Evolutionary conservation across 2,797 vertebrate genomes (phyloP).

Genomic region (Chelonia mydas): DNA sequence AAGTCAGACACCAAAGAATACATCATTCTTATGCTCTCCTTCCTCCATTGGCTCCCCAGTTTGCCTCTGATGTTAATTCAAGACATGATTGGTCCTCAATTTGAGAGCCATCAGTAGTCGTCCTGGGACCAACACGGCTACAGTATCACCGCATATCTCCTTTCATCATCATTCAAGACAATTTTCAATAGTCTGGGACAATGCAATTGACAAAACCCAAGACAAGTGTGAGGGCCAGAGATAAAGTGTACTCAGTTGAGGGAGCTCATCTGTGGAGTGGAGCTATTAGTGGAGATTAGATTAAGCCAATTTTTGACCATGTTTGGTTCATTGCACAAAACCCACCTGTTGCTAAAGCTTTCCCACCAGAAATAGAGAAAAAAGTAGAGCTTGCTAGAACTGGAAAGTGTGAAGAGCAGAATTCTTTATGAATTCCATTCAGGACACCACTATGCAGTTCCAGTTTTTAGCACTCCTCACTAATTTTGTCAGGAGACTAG

Average conservation of each 20-base stretch:
- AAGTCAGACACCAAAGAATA: neutral
- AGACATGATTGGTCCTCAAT: neutral
- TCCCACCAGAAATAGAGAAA: neutral
- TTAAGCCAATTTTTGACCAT: neutral
- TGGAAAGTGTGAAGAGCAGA: neutral
- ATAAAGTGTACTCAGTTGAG: neutral
- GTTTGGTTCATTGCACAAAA: neutral
- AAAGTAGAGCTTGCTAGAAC: neutral
- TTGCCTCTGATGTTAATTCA: neutral
- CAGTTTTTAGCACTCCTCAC: neutral
- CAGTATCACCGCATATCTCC: neutral
- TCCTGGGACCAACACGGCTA: neutral
- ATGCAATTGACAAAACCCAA: neutral
- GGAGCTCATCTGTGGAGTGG: neutral
- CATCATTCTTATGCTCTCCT: accelerated
- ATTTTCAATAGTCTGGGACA: neutral
- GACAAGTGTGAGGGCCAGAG: neutral
- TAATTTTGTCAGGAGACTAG: neutral
- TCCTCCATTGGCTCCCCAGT: neutral
- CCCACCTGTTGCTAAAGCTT: neutral
- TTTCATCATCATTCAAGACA: neutral
- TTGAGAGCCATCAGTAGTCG: neutral
- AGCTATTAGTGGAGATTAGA: neutral
- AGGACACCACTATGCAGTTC: neutral
- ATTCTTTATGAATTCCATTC: neutral